phyloP scores from a whole-genome alignment of 92 coral and sea anemone genomes.

The Actinernus sp. region DNA sequence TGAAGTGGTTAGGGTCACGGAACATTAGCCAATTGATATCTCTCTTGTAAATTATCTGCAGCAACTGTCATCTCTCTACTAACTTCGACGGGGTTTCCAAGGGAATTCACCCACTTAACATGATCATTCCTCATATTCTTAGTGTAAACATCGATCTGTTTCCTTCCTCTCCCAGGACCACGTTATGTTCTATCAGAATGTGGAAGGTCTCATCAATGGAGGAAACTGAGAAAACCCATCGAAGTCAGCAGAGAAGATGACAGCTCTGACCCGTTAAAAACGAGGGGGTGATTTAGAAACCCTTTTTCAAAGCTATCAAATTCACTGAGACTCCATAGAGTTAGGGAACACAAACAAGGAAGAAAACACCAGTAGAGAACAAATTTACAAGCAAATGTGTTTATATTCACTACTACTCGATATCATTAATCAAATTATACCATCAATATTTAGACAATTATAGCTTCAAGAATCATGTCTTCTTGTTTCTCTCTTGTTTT shows the following conservation, averaged over 20 bases:
- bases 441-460: no score
- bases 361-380: no score
- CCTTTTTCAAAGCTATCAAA: constrained; percentile 36
- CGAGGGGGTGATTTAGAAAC: constrained; percentile 15
- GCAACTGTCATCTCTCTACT: constrained; percentile 20
- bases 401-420: no score
- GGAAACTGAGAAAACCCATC: constrained; percentile 2
- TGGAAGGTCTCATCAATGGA: not conserved
- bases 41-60: not conserved
- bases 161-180: constrained; percentile 7
- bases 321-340: no score
- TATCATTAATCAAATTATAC: no score
- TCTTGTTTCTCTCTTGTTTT: no score
- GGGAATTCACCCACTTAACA: constrained; percentile 7
- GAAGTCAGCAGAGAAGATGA: constrained; percentile 34
- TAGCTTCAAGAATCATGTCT: no score
- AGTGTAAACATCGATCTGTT: not conserved
- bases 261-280: constrained; percentile 30
- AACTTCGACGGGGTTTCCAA: constrained; percentile 29
- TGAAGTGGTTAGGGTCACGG: constrained; percentile 10
- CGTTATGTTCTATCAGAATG: not conserved
- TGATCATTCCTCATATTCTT: not conserved
- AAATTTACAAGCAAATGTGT: no score
- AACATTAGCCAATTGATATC: constrained; percentile 6
- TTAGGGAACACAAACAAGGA: no score